A percentile compares a stretch with the other conserved stretches of the same genome.
These are phyloP conservation scores for Smithornis capensis DNA, from an alignment of 2,113 vertebrate species.

Conservation along the genomic window DNA sequence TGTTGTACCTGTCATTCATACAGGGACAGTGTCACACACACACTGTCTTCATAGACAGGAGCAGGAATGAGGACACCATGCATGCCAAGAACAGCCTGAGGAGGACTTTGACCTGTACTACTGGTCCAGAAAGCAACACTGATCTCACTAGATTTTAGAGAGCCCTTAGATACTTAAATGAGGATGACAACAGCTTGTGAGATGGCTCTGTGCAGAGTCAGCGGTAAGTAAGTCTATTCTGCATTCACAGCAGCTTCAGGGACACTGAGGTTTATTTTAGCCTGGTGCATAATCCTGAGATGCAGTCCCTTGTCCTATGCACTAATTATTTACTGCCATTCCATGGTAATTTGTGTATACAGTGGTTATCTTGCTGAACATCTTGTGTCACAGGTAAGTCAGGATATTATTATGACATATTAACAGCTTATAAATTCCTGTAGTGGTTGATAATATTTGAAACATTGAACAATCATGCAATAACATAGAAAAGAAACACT, in stretches of 20 bases:
- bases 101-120: neutral
- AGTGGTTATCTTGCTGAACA: neutral
- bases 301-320: neutral
- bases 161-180: neutral
- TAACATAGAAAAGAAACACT: neutral
- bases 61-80: rapidly evolving
- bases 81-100: neutral
- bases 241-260: neutral
- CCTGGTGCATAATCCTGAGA: neutral
- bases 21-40: rapidly evolving
- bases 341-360: neutral
- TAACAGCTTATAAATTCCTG: neutral
- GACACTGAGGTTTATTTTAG: neutral
- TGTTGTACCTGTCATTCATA: neutral
- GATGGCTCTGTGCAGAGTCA: neutral
- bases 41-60: neutral
- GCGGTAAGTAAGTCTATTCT: neutral
- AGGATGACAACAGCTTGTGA: neutral
- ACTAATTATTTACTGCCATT: neutral
- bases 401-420: neutral
- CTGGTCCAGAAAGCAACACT: neutral
- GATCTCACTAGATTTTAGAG: neutral
- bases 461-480: neutral
- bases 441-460: neutral
- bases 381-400: neutral